Conservation (phyloP, 2,113 vertebrate species). For the Ictidomys tridecemlineatus region DNA sequence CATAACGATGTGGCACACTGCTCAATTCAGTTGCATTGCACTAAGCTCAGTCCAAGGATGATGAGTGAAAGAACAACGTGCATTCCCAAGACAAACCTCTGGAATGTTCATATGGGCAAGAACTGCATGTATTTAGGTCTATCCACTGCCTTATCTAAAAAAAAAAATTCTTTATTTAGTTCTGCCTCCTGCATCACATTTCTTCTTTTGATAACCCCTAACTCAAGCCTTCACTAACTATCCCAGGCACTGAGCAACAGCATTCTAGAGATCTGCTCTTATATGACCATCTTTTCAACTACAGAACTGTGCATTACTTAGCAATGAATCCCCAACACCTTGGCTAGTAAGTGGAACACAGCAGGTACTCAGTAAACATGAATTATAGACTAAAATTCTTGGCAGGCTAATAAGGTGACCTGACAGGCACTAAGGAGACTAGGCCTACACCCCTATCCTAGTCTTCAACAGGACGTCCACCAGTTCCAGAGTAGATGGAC, state of each 20-base stretch:
- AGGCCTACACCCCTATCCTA: not conserved
- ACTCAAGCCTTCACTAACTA: not conserved
- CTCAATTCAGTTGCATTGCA: not conserved
- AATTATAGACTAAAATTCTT: not conserved
- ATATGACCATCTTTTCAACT: not conserved
- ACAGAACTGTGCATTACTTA: not conserved
- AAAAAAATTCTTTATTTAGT: not conserved
- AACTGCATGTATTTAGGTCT: not conserved
- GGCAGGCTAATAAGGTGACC: not conserved
- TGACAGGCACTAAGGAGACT: not conserved
- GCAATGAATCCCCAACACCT: not conserved
- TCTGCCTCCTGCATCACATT: not conserved
- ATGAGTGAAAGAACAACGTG: not conserved
- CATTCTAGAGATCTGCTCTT: not conserved
- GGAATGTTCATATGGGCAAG: not conserved
- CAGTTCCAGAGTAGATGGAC: not conserved
- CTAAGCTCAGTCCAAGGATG: not conserved
- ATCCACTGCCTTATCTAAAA: not conserved
- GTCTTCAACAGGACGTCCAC: not conserved
- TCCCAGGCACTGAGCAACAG: not conserved
- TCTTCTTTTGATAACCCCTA: not conserved
- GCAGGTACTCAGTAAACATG: not conserved
- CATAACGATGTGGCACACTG: not conserved
- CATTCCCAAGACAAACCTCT: not conserved
- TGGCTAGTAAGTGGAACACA: not conserved